Percentiles rank a stretch among this genome's conserved stretches.
These are phyloP conservation scores for Halisarca cf. caerulea DNA, from an alignment of 37 sponge, comb jelly and placozoan species.

Conservation along the genomic window DNA sequence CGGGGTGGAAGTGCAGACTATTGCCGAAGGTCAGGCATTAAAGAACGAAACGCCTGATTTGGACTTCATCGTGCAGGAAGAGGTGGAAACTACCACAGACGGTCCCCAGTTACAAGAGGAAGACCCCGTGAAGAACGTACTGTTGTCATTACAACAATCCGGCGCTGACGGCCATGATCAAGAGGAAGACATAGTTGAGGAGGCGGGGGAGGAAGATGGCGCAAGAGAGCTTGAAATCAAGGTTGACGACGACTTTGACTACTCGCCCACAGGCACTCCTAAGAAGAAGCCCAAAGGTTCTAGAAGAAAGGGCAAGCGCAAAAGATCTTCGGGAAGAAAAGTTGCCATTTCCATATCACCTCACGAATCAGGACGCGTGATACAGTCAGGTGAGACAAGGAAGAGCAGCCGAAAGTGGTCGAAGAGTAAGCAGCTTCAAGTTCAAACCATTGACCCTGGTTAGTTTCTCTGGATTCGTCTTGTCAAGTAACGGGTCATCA, in stretches of 20 bases:
- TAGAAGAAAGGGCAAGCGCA: neutral
- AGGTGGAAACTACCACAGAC: conserved; percentile 86
- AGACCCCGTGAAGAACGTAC: conserved; percentile 83
- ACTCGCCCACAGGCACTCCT: neutral
- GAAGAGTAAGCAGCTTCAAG: conserved; percentile 56
- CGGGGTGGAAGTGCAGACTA: conserved; percentile 86
- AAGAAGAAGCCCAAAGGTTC: neutral
- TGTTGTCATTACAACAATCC: conserved; percentile 72
- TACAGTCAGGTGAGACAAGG: neutral
- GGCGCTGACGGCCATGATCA: conserved; percentile 48
- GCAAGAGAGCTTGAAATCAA: conserved; percentile 18
- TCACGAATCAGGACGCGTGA: neutral
- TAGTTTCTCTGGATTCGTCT: too few species aligned
- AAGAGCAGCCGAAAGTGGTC: conserved; percentile 61
- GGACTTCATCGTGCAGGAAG: conserved; percentile 86
- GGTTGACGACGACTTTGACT: conserved; percentile 15
- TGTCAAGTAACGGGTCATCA: too few species aligned
- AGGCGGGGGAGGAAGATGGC: conserved; percentile 58
- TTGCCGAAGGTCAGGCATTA: conserved; percentile 65
- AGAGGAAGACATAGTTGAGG: conserved; percentile 3
- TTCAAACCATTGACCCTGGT: conserved; percentile 81
- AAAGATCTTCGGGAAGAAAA: neutral
- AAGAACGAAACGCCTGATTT: conserved; percentile 56
- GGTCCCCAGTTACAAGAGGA: conserved; percentile 60
- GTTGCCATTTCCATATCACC: neutral